Conservation (phyloP, 2,113 vertebrate species). For the Desmodus rotundus region DNA sequence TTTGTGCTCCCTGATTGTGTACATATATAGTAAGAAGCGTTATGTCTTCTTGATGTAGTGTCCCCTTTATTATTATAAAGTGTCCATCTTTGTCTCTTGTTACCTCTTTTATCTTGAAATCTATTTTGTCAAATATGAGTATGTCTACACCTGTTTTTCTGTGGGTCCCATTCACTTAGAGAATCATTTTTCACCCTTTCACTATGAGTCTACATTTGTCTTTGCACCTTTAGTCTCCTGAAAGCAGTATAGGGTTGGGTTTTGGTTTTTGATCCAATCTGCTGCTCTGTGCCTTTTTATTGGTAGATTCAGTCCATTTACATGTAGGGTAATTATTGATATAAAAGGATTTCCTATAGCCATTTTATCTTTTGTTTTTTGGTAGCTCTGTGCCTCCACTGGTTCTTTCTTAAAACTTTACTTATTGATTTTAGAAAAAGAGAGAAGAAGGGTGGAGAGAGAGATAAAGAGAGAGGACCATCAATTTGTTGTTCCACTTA, state of each 20-base stretch:
- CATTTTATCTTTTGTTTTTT: not conserved
- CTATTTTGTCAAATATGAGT: not conserved
- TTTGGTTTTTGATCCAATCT: not conserved
- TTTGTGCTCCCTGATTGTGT: not conserved
- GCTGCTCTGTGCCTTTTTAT: not conserved
- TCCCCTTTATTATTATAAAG: not conserved
- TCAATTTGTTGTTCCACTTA: too few relatives aligned
- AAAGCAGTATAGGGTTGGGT: not conserved
- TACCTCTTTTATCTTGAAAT: not conserved
- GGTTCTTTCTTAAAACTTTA: not conserved
- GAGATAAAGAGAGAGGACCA: too few relatives aligned
- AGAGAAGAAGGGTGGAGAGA: too few relatives aligned
- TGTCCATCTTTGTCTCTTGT: not conserved
- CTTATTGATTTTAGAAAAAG: too few relatives aligned
- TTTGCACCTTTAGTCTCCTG: not conserved
- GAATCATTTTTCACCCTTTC: not conserved
- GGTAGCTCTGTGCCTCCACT: not conserved
- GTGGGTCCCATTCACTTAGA: not conserved
- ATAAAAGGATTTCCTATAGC: not conserved
- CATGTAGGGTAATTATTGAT: not conserved
- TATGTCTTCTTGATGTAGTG: not conserved
- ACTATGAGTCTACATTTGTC: not conserved
- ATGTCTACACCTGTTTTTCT: not conserved
- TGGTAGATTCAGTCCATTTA: not conserved
- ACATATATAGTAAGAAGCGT: not conserved